Base-by-base conservation (phyloP, 2,888 invertebrate species). In the Nemotelus pantherinus region DNA sequence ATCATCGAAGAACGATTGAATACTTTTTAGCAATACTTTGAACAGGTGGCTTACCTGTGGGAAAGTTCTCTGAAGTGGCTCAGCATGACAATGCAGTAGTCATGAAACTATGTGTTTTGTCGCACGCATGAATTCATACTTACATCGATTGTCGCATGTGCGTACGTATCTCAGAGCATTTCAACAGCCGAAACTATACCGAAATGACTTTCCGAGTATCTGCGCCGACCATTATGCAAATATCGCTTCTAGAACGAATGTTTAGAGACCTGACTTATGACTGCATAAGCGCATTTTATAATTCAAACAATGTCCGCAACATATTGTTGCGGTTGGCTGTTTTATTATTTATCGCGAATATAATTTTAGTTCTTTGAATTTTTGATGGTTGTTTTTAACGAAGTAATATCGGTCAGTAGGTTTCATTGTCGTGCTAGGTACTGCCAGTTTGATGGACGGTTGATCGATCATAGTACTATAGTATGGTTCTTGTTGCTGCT, bases 311-410 rank as follows among this genome's bases (percentile, higher is more conserved):
- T 74, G 74, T 74, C 74, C 48, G 57, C 50, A 41, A 39, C 74
- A 74, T 74, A 74, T 74, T 74, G 48, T 47, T 60, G 74, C 74
- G 74, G 74, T 45, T 41, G 71, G n/a, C 70, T 39, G 70, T 72
- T 72, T 72, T 72, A 72, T 72, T 72, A 72, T 72, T 72, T 72
- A 72, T 72, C 71, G 71, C 71, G 71, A 72, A 72, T 72, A 72
- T 72, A 57, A 72, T 72, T 72, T 72, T 72, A 58, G 58, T 72
- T 58, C 71, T 72, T 72, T 72, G 71, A 57, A 74, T 74, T 74
- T 74, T 74, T 74, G 74, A 74, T 60, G 43, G 60, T 72, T 44
- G 71, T 45, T 58, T 74, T 74, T 74, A 70, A 44, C 43, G 50
- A 43, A 47, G n/a, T 74, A 60, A 74, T 74, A 50, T 74, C 74